A percentile compares a stretch with the other conserved stretches of the same genome.
phyloP scores from a whole-genome alignment of 1,140 invertebrate species.

The Zaprionus lachaisei region DNA sequence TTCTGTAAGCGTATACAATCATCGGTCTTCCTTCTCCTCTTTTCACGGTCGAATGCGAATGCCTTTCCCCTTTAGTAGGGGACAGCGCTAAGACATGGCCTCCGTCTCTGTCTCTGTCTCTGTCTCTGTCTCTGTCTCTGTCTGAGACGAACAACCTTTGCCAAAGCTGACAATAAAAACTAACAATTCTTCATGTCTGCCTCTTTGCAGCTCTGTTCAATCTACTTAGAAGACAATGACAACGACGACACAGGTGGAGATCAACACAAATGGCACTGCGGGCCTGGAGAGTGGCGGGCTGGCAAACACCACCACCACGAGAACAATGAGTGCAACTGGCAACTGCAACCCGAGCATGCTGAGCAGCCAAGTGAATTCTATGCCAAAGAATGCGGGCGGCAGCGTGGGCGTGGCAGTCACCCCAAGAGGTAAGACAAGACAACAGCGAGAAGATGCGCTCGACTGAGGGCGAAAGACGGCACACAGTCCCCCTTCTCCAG shows the following conservation, averaged over 20 bases:
- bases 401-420: constrained; percentile 29
- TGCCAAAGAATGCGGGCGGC: constrained; percentile 39
- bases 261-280: constrained; percentile 50
- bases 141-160: background rate
- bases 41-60: constrained; percentile 65
- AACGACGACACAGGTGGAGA: constrained; percentile 64
- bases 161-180: constrained; percentile 7
- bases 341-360: constrained; percentile 11
- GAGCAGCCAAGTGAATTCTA: constrained; percentile 7
- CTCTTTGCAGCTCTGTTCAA: constrained; percentile 27
- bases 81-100: constrained; percentile 12
- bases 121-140: background rate
- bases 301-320: constrained; percentile 6
- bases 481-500: background rate
- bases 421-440: constrained; percentile 55
- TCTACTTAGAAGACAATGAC: constrained; percentile 55
- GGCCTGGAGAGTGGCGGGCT: background rate
- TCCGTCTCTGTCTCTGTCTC: background rate
- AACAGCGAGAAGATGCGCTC: background rate
- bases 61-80: constrained; percentile 1
- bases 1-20: background rate
- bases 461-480: background rate
- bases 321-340: constrained; percentile 14
- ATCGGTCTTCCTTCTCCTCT: background rate
- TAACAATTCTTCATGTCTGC: constrained; percentile 13